Evolutionary conservation across 2,888 invertebrate genomes (phyloP).

Genomic region (Prenolepis imparis): DNA sequence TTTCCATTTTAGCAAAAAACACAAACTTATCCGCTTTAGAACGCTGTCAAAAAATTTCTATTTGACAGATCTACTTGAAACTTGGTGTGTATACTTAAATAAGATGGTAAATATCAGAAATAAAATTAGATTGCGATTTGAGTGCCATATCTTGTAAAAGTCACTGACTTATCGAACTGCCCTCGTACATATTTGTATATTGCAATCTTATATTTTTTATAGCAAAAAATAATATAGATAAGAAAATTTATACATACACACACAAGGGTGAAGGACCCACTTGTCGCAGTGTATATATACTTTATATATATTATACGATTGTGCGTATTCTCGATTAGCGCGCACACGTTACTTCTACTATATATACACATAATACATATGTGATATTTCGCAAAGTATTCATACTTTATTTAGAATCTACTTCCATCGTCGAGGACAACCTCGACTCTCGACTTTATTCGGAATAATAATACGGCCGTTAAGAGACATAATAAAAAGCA

Average conservation of each 20-base stretch:
- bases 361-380: slow-evolving; percentile 45
- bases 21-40: no score
- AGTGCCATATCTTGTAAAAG: no score
- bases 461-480: background rate
- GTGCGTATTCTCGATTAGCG: slow-evolving; percentile 2
- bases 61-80: no score
- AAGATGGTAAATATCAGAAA: no score
- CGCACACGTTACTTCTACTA: slow-evolving; percentile 41
- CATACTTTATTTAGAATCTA: slow-evolving; percentile 71
- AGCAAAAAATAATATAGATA: background rate
- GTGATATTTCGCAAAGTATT: slow-evolving; percentile 62
- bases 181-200: no score
- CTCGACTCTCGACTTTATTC: slow-evolving; percentile 47
- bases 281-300: background rate
- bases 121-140: no score
- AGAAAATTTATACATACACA: background rate
- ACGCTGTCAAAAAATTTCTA: no score
- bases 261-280: slow-evolving; percentile 30
- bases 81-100: no score
- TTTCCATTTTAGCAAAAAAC: no score
- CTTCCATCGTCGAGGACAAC: slow-evolving; percentile 53
- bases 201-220: background rate
- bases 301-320: slow-evolving; percentile 1
- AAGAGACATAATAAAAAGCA: background rate
- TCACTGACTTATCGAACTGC: no score